These are phyloP conservation scores for Sapajus apella DNA, from an alignment of 2,113 vertebrate genomes.

Conservation along the genomic window DNA sequence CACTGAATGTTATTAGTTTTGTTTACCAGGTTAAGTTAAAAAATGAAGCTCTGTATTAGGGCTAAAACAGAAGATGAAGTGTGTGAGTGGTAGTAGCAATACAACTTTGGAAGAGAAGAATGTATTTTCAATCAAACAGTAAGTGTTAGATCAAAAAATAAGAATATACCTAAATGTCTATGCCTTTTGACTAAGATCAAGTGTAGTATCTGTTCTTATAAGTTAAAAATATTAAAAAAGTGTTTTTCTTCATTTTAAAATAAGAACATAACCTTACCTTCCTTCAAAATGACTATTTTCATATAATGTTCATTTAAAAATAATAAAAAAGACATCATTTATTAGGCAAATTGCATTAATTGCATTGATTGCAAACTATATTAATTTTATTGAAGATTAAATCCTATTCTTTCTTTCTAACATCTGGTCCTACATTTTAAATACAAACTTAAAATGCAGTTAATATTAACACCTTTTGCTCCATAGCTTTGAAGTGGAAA, in stretches of 20 bases:
- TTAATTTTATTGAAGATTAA: not conserved
- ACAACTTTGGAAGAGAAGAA: not conserved
- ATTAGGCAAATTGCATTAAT: not conserved
- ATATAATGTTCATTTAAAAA: not conserved
- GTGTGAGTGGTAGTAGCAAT: not conserved
- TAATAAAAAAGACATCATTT: not conserved
- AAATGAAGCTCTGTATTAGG: not conserved
- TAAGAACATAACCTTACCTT: not conserved
- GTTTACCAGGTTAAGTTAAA: not conserved
- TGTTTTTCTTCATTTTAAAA: not conserved
- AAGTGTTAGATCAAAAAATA: not conserved
- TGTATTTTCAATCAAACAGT: not conserved
- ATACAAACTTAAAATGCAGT: slow-evolving; percentile 19
- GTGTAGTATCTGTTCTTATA: not conserved
- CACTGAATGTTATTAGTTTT: not conserved
- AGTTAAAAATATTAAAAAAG: not conserved
- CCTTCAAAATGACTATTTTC: not conserved
- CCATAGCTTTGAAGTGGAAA: slow-evolving; percentile 29
- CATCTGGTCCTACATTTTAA: not conserved
- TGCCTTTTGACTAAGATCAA: not conserved
- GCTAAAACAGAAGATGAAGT: not conserved
- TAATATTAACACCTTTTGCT: slow-evolving; percentile 34
- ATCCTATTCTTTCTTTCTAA: not conserved
- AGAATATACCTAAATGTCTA: not conserved
- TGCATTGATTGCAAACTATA: not conserved